Base-by-base conservation (phyloP, 2,888 invertebrate species). In the Pristionchus japonicus region DNA sequence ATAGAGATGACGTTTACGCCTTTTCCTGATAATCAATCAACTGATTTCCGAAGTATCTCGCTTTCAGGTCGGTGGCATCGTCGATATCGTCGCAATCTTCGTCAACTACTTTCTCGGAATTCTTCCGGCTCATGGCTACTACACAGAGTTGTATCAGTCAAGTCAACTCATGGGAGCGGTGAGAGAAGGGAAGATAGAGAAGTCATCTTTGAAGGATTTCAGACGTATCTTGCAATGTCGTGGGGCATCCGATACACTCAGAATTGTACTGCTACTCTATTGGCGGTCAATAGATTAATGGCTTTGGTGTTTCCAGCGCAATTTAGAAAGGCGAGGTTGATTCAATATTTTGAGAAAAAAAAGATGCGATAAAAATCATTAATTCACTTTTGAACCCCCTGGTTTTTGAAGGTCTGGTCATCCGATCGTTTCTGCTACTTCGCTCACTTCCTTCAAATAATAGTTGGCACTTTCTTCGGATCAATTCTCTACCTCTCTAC, bases 341-440 rank as follows among this genome's bases (percentile, higher is more conserved):
- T 3, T 17, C 1, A 7, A 31, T 70, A 34, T 61, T 61, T 61
- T 27, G 23, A 20, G n/a, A n/a, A n/a, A n/a, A n/a, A n/a, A n/a
- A n/a, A n/a, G n/a, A n/a, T n/a, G n/a, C n/a, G n/a, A n/a, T n/a
- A n/a, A n/a, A n/a, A n/a, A n/a, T n/a, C n/a, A n/a, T n/a, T n/a
- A n/a, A n/a, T n/a, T n/a, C n/a, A n/a, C n/a, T n/a, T 40, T 11
- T 43, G 40, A 77, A 77, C 34, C 3, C 27, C 34, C 20, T 70
- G 37, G 37, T 57, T 9, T 37, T 27, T 77, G 43, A 13, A 77
- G 77, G 11, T 40, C 3, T 77, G 77, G 77, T 40, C 43, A 7
- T 77, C 77, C 47, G 43, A 77, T 77, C 77, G 77, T 43, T 43
- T 77, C 27, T 77, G 77, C 17, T 77, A 77, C 20, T 77, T 77